A percentile compares a stretch with the other conserved stretches of the same genome.
These are phyloP conservation scores for Rhinoptilus africanus DNA, from an alignment of 2,113 vertebrate species.

Conservation along the genomic window DNA sequence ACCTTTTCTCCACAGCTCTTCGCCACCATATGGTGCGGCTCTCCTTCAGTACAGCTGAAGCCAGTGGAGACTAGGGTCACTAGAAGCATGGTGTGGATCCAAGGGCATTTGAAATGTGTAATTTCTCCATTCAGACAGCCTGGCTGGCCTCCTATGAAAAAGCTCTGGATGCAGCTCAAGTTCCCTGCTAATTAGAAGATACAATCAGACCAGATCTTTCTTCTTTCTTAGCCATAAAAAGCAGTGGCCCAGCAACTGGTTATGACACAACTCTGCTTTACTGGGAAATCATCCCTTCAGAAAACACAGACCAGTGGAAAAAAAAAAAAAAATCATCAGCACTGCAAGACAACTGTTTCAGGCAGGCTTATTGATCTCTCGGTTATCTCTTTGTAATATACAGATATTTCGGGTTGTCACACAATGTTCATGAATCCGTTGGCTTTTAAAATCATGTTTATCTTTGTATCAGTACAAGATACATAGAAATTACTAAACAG, in stretches of 20 bases:
- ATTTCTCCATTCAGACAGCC: background rate
- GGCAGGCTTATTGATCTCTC: conserved; percentile 3
- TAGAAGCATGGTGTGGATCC: background rate
- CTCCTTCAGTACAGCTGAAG: background rate
- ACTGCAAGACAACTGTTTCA: background rate
- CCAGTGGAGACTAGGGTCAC: background rate
- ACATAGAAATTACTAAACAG: background rate
- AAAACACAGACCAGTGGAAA: background rate
- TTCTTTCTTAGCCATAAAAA: background rate
- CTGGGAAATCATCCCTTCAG: background rate
- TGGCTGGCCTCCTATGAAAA: background rate
- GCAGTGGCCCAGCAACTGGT: background rate
- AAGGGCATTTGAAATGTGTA: background rate
- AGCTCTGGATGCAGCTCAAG: background rate
- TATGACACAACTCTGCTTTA: background rate
- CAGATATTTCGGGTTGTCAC: background rate
- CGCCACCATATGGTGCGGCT: background rate
- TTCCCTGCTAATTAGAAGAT: background rate
- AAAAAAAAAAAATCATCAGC: background rate
- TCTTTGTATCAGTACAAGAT: background rate
- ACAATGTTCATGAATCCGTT: background rate
- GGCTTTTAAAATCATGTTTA: background rate
- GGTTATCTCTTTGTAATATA: conserved; percentile 6
- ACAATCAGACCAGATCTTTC: background rate
- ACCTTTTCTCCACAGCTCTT: background rate